Percentiles rank a stretch among this genome's conserved stretches.
phyloP scores from a whole-genome alignment of 2,113 vertebrate genomes.

The Misgurnus anguillicaudatus region DNA sequence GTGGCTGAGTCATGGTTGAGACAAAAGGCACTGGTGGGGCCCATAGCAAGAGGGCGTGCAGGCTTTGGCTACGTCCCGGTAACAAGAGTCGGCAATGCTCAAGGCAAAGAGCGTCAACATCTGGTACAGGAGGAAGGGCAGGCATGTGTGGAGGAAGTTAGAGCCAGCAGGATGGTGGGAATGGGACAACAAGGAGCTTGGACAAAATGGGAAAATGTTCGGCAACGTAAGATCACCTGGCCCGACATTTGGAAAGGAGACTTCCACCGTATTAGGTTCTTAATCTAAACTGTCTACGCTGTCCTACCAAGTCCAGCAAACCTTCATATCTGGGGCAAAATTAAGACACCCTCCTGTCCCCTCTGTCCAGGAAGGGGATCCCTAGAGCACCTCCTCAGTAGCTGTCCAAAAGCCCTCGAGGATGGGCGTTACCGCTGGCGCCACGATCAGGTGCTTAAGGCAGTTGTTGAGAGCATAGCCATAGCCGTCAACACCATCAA shows the following conservation, averaged over 20 bases:
- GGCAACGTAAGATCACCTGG: constrained; percentile 8
- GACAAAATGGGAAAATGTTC: constrained; percentile 3
- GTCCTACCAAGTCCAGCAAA: background rate
- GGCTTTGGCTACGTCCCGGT: background rate
- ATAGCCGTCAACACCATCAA: background rate
- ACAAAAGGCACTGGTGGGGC: too few species aligned
- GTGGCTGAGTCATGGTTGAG: background rate
- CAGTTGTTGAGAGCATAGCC: background rate
- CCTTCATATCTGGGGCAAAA: background rate
- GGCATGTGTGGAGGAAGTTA: background rate
- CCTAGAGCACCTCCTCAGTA: background rate
- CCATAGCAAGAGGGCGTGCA: background rate
- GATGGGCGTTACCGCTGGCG: background rate
- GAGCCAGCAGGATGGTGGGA: constrained; percentile 3
- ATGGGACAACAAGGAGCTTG: background rate
- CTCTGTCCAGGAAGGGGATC: background rate
- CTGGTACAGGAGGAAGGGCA: background rate
- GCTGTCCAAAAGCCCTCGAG: background rate
- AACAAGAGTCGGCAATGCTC: background rate
- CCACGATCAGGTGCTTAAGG: constrained; percentile 13
- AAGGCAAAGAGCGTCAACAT: background rate
- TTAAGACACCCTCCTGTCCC: background rate
- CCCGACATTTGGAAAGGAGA: background rate
- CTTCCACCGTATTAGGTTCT: background rate
- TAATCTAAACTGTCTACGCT: background rate